Percentiles rank a stretch among this genome's conserved stretches.
These are phyloP conservation scores for Tiaroga cobitis DNA, from an alignment of 2,797 vertebrate species.

Conservation along the genomic window DNA sequence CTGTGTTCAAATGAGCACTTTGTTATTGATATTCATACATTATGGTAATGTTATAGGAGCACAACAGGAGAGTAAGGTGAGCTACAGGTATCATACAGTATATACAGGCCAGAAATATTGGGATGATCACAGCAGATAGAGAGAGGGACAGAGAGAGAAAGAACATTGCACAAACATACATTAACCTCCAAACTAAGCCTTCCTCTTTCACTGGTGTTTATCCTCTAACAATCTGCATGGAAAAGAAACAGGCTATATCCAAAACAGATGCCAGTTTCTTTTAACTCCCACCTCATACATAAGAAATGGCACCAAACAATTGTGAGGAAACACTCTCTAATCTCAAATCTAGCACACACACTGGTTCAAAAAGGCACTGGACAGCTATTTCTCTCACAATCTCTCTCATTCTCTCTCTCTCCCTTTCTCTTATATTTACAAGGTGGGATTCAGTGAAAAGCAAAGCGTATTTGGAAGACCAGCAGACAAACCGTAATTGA, in stretches of 20 bases:
- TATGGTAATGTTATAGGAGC: slow-evolving; percentile 75
- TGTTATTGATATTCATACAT: slow-evolving; percentile 80
- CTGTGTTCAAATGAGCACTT: slow-evolving; percentile 80
- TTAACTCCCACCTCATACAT: neutral
- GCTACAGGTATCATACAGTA: slow-evolving; percentile 62
- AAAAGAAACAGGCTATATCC: neutral
- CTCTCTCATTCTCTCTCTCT: slow-evolving; percentile 30
- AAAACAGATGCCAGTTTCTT: neutral
- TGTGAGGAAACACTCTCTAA: neutral
- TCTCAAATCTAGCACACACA: slow-evolving; percentile 23
- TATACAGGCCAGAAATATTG: slow-evolving; percentile 70
- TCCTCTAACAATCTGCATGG: slow-evolving; percentile 22
- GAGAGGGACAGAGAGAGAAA: slow-evolving; percentile 33
- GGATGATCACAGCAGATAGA: slow-evolving; percentile 46
- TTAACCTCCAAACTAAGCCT: slow-evolving; percentile 20
- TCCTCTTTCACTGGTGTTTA: neutral
- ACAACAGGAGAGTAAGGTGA: slow-evolving; percentile 70
- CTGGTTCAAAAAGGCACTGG: slow-evolving; percentile 56
- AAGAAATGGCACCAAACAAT: neutral
- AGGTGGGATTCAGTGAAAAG: slow-evolving; percentile 62
- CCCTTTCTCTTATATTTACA: slow-evolving; percentile 54
- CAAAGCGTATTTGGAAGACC: slow-evolving; percentile 61
- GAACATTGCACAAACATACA: slow-evolving; percentile 13
- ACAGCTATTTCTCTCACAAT: slow-evolving; percentile 47
- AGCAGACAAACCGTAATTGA: slow-evolving; percentile 24